phyloP scores from a whole-genome alignment of 2,113 vertebrate genomes.

The Coreoperca whiteheadi region DNA sequence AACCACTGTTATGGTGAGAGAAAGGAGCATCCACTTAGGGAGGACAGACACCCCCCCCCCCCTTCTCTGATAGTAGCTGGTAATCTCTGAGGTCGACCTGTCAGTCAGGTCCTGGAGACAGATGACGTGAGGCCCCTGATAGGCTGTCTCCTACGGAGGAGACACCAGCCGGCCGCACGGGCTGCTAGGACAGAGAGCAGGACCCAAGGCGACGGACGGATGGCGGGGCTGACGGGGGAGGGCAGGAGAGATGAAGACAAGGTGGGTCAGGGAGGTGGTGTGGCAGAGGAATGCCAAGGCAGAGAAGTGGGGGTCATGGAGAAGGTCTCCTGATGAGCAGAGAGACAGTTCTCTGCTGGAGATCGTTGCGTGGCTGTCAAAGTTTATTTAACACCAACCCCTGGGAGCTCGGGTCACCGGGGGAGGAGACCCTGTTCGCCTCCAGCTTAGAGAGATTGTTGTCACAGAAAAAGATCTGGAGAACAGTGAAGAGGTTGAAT shows the following conservation, averaged over 20 bases:
- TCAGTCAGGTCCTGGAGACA: conserved; percentile 77
- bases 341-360: conserved; percentile 76
- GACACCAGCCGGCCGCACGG: conserved; percentile 61
- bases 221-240: conserved; percentile 15
- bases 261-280: conserved; percentile 61
- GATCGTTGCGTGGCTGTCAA: conserved; percentile 70
- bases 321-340: conserved; percentile 70
- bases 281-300: conserved; percentile 69
- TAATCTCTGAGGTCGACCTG: conserved; percentile 80
- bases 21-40: conserved; percentile 74
- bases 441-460: conserved; percentile 31
- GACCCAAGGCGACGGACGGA: conserved; percentile 61
- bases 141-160: conserved; percentile 79
- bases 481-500: conserved; percentile 21
- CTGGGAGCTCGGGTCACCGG: conserved; percentile 66
- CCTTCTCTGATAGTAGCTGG: conserved; percentile 67
- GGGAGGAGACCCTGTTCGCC: conserved; percentile 19
- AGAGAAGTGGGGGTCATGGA: conserved; percentile 55
- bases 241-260: conserved; percentile 33
- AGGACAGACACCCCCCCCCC: conserved; percentile 52
- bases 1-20: conserved; percentile 62
- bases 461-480: conserved; percentile 33
- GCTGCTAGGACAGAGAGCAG: conserved; percentile 71
- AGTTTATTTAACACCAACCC: conserved; percentile 80
- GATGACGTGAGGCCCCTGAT: conserved; percentile 82